Evolutionary conservation across 2,888 invertebrate species (phyloP).

Genomic region (Aquatica leii): DNA sequence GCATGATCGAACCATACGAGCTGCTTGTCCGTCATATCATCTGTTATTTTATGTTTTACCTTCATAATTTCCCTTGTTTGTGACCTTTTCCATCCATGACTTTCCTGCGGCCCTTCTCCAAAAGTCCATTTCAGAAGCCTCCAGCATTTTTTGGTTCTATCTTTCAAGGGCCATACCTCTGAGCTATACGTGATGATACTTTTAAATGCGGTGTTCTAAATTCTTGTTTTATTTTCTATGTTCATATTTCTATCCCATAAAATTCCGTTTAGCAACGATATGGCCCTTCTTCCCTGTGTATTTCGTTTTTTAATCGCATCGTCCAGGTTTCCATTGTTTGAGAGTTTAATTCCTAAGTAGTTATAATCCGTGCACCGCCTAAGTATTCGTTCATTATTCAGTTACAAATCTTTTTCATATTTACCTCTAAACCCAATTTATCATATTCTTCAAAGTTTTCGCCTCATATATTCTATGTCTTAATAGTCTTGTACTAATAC

Average conservation of each 20-base stretch:
- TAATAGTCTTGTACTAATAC: too few species aligned
- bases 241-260: background rate
- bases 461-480: too few species aligned
- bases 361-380: too few species aligned
- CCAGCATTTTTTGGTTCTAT: background rate
- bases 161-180: background rate
- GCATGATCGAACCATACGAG: background rate
- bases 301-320: too few species aligned
- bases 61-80: slow-evolving; percentile 7
- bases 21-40: background rate
- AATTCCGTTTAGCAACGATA: slow-evolving; percentile 8
- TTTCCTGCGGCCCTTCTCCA: slow-evolving; percentile 11
- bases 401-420: too few species aligned
- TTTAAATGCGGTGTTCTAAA: background rate
- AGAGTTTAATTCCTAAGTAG: too few species aligned
- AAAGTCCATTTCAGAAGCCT: slow-evolving; percentile 14
- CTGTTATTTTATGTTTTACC: slow-evolving; percentile 3
- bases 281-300: too few species aligned
- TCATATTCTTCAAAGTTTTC: too few species aligned
- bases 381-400: too few species aligned
- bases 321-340: too few species aligned
- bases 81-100: slow-evolving; percentile 8
- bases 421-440: too few species aligned
- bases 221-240: slow-evolving; percentile 4
- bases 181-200: background rate